Base-by-base conservation (phyloP, 1,140 invertebrate genomes). In the Diabrotica virgifera region DNA sequence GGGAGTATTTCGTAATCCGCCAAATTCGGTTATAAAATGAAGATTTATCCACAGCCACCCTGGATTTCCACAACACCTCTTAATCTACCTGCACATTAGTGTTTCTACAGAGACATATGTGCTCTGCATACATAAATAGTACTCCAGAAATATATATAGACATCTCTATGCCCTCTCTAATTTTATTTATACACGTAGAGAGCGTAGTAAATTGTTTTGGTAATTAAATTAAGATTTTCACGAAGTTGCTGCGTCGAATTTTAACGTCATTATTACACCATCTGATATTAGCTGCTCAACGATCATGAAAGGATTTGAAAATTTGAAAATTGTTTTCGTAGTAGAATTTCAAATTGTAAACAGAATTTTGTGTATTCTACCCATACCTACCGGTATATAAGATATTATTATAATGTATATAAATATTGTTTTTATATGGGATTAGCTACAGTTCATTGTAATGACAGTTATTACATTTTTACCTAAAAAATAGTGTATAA, bases 61-160 rank as follows among this genome's bases (percentile, higher is more conserved):
- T 35, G 62, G 63, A n/a, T 59, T 64, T 52, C 63, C 63, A 64
- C 56, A 65, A 59, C 57, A 53, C 57, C 57, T 59, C 59, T n/a
- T 65, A 60, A 65, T 65, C 63, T 53, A 65, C 63, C 56, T 65
- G 57, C 59, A 50, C 63, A 65, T 65, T 65, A 65, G 59, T 59
- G 58, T 65, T 40, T 57, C 24, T 46, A 46, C 8, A n/a, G 40
- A 46, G n/a, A 46, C 40, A 46, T 46, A 46, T 46, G 40, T n/a
- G 40, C 40, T 46, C 40, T 46, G 40, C 40, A 46, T 46, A 46
- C n/a, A 10, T 46, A 46, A 46, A n/a, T n/a, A 46, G 3, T 24
- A 24, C 4, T 1, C 24, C 24, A 24, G 40, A 46, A 46, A 46
- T 46, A 10, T 46, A 24, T 24, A 24, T 24, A 24, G 24, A 24